Percentiles rank a stretch among this genome's conserved stretches.
These are phyloP conservation scores for Iphiclides podalirius DNA, from an alignment of 2,888 invertebrate species.

Conservation along the genomic window DNA sequence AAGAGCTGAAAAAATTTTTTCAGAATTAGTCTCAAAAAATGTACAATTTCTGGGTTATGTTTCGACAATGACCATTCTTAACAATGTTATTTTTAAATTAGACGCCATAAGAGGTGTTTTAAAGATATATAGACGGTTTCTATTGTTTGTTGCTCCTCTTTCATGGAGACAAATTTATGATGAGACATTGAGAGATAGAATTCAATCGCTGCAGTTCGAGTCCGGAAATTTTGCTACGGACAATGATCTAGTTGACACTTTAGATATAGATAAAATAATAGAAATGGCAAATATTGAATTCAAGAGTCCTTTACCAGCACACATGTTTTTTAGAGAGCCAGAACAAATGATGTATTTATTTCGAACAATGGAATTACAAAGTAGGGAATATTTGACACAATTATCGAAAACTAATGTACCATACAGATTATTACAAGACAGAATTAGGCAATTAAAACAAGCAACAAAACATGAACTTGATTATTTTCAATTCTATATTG, in stretches of 20 bases:
- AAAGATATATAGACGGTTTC: constrained; percentile 63
- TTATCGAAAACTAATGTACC: constrained; percentile 62
- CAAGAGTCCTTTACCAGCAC: constrained; percentile 47
- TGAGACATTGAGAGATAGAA: constrained; percentile 51
- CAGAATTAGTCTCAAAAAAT: constrained; percentile 54
- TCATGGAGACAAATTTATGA: constrained; percentile 65
- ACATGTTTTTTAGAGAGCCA: constrained; percentile 55
- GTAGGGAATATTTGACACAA: constrained; percentile 67
- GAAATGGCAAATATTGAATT: constrained; percentile 60
- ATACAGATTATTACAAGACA: constrained; percentile 49
- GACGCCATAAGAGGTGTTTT: constrained; percentile 63
- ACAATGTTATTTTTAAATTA: constrained; percentile 65
- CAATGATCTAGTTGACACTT: constrained; percentile 61
- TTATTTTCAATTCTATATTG: constrained; percentile 70
- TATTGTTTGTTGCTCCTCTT: constrained; percentile 65
- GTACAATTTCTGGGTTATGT: constrained; percentile 58
- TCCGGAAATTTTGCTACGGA: constrained; percentile 59
- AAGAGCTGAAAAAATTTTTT: constrained; percentile 54
- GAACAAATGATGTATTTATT: constrained; percentile 66
- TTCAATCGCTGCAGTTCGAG: constrained; percentile 65
- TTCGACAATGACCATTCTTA: constrained; percentile 54
- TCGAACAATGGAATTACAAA: constrained; percentile 69
- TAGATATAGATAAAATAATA: constrained; percentile 66
- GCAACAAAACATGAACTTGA: constrained; percentile 60
- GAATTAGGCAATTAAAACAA: constrained; percentile 55